Evolutionary conservation across 2,113 vertebrate species (phyloP).

Genomic region (Petaurus breviceps): DNA sequence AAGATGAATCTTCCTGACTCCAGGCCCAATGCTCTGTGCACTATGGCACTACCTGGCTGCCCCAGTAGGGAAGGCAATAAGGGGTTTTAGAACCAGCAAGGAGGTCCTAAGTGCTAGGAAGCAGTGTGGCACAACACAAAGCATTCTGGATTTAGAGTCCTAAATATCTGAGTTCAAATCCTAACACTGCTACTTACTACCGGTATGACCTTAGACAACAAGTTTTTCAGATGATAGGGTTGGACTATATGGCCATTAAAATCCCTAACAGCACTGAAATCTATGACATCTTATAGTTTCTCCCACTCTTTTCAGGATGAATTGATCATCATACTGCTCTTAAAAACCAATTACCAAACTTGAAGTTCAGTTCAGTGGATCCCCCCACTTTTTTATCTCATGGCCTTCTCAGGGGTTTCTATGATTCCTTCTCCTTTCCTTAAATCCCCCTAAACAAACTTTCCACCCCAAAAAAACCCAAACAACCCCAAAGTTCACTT

Average conservation of each 20-base stretch:
- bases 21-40: background rate
- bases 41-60: background rate
- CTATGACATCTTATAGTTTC: background rate
- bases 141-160: background rate
- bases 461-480: background rate
- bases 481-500: slow-evolving; percentile 13
- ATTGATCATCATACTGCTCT: background rate
- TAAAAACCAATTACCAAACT: background rate
- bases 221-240: background rate
- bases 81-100: background rate
- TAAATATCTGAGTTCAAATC: background rate
- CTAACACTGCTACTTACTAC: background rate
- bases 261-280: background rate
- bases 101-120: background rate
- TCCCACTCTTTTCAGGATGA: background rate
- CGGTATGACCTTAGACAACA: background rate
- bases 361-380: background rate
- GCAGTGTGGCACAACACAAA: background rate
- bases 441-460: background rate
- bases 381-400: slow-evolving; percentile 3
- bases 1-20: background rate
- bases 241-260: background rate
- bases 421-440: slow-evolving; percentile 9
- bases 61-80: background rate
- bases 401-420: background rate